Evolutionary conservation across 2,113 vertebrate genomes (phyloP).

Genomic region (Syngnathus scovelli): DNA sequence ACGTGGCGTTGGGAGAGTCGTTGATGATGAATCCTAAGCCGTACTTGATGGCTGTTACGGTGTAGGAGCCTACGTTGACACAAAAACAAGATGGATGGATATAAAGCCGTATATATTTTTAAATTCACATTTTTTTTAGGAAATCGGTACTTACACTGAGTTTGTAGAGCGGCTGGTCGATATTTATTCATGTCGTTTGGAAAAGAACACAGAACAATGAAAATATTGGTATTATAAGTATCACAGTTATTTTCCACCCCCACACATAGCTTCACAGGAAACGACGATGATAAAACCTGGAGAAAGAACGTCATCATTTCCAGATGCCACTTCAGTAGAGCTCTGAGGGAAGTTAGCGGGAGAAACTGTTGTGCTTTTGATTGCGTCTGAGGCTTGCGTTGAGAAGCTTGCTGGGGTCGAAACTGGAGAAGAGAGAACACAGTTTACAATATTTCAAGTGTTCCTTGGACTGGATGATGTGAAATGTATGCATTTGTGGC

Average conservation of each 20-base stretch:
- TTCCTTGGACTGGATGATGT: not conserved
- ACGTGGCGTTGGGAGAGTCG: rapidly evolving
- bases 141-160: constrained; percentile 44
- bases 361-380: not conserved
- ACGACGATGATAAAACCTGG: not conserved
- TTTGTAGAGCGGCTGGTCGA: not conserved
- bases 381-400: not conserved
- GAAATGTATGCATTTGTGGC: not conserved
- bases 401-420: not conserved
- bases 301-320: not conserved
- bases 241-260: too few species aligned
- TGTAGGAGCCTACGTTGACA: constrained; percentile 41
- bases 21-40: constrained; percentile 17
- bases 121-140: not conserved
- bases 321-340: too few species aligned
- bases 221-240: not conserved
- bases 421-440: constrained; percentile 37
- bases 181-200: not conserved
- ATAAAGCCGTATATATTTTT: too few species aligned
- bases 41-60: rapidly evolving
- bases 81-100: constrained; percentile 1
- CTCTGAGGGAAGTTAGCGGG: not conserved
- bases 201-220: not conserved
- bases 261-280: too few species aligned
- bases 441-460: not conserved